These are phyloP conservation scores for Helicorthomorpha holstii DNA, from an alignment of 1,140 invertebrate genomes.

Conservation along the genomic window DNA sequence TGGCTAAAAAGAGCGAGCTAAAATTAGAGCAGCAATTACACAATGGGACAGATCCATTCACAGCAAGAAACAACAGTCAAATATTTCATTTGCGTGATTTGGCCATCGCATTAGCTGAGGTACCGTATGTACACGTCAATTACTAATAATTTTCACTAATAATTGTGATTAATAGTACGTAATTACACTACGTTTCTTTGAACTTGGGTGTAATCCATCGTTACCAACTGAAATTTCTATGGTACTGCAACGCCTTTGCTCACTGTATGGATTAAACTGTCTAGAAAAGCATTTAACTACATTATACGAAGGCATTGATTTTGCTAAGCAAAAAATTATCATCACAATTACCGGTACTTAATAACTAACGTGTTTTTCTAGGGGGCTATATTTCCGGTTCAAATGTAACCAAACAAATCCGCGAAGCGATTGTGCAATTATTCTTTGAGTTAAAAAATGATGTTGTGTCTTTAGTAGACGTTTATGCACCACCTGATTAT, in stretches of 20 bases:
- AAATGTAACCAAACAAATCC: constrained; percentile 22
- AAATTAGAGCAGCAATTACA: constrained; percentile 34
- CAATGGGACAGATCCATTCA: constrained; percentile 45
- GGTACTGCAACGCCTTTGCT: constrained; percentile 45
- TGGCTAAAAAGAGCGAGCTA: constrained; percentile 42
- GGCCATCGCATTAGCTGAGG: constrained; percentile 55
- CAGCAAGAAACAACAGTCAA: constrained; percentile 60
- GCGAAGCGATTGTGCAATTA: constrained; percentile 41
- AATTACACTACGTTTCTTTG: too few relatives aligned
- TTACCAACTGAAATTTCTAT: constrained; percentile 6
- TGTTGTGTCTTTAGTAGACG: constrained; percentile 60
- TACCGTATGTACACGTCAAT: too few relatives aligned
- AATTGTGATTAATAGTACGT: too few relatives aligned
- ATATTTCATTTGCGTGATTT: constrained; percentile 58
- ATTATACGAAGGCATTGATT: constrained; percentile 53
- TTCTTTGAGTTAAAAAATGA: constrained; percentile 48
- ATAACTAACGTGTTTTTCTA: too few relatives aligned
- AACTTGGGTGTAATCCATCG: too few relatives aligned
- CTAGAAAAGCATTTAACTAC: constrained; percentile 55
- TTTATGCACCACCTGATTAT: constrained; percentile 72
- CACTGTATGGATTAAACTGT: constrained; percentile 49
- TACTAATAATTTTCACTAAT: too few relatives aligned
- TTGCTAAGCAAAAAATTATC: too few relatives aligned
- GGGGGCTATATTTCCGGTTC: constrained; percentile 19
- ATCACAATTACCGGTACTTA: too few relatives aligned